phyloP scores from a whole-genome alignment of 2,113 vertebrate genomes.

The Hemichromis elongatus region DNA sequence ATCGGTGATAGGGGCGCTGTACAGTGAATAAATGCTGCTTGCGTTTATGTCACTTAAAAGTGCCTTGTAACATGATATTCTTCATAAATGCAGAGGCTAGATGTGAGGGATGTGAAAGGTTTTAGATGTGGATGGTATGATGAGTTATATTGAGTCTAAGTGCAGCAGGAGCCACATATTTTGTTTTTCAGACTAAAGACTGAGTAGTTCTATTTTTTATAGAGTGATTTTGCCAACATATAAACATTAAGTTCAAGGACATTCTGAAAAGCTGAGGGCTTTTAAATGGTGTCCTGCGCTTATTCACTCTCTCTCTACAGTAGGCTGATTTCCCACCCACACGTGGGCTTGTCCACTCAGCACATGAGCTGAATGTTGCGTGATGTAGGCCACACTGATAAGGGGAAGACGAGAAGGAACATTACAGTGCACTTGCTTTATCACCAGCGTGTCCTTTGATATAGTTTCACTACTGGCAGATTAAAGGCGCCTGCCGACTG shows the following conservation, averaged over 20 bases:
- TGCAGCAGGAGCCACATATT: not conserved
- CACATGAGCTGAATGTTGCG: conserved; percentile 22
- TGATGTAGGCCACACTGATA: conserved; percentile 60
- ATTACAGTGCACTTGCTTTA: conserved; percentile 49
- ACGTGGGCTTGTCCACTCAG: conserved; percentile 14
- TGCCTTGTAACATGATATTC: not conserved
- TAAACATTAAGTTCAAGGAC: not conserved
- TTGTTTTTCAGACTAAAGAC: not conserved
- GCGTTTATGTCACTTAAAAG: not conserved
- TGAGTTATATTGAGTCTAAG: not conserved
- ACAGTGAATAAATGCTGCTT: not conserved
- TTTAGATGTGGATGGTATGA: not conserved
- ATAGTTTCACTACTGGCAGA: conserved; percentile 48
- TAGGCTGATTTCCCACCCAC: not conserved
- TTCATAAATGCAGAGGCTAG: not conserved
- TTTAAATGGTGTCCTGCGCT: not conserved
- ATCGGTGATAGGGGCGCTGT: conserved; percentile 17
- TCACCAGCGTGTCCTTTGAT: conserved; percentile 68
- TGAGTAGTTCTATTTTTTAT: not conserved
- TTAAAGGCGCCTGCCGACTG: conserved; percentile 53
- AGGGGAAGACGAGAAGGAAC: conserved; percentile 10
- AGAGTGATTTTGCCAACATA: not conserved
- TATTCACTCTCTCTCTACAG: not conserved
- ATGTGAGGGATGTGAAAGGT: not conserved
- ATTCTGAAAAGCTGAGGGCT: not conserved